Evolutionary conservation across 2,113 vertebrate genomes (phyloP).

Genomic region (Antigone vipio): DNA sequence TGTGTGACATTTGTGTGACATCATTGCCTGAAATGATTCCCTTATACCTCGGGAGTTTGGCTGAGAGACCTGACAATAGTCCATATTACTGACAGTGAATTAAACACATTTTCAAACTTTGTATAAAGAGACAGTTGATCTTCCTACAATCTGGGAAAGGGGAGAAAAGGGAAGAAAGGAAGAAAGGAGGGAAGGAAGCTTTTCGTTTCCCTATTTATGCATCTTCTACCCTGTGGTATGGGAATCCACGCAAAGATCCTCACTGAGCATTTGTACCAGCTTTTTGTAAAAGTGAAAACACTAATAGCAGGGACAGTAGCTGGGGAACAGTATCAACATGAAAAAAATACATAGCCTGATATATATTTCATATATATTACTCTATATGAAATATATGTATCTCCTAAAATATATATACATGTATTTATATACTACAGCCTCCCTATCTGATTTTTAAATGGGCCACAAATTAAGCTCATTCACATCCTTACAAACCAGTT

Average conservation of each 20-base stretch:
- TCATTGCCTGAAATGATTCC: not conserved
- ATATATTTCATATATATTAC: not conserved
- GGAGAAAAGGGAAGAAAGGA: not conserved
- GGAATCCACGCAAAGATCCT: not conserved
- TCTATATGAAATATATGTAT: not conserved
- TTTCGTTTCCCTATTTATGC: not conserved
- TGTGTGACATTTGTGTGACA: not conserved
- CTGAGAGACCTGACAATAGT: not conserved
- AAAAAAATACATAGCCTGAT: not conserved
- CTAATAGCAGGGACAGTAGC: not conserved
- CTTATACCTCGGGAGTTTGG: not conserved
- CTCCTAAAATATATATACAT: no score
- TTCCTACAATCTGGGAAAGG: not conserved
- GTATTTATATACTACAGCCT: not conserved
- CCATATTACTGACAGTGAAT: not conserved
- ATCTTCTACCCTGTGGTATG: not conserved
- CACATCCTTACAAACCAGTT: not conserved
- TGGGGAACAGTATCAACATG: not conserved
- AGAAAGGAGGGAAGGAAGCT: not conserved
- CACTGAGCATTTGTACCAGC: not conserved
- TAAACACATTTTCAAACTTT: not conserved
- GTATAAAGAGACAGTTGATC: not conserved
- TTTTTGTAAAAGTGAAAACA: not conserved
- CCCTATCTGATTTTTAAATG: not conserved
- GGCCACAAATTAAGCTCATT: not conserved